phyloP scores from a whole-genome alignment of 2,888 invertebrate genomes.

The Nipponacmea schrenckii region DNA sequence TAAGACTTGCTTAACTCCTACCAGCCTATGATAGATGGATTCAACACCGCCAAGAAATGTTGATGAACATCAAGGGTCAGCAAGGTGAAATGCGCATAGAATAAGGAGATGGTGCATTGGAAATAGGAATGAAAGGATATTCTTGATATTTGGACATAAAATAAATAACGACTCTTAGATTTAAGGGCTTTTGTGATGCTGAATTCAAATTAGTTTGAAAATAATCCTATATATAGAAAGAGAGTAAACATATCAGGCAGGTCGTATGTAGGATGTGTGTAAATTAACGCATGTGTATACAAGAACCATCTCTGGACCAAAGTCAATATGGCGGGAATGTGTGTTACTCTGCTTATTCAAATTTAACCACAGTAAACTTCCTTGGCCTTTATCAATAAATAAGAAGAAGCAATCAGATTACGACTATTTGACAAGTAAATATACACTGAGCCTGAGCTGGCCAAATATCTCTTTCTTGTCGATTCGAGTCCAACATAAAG shows the following conservation, averaged over 20 bases:
- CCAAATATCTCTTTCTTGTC: slow-evolving; percentile 8
- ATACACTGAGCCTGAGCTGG: slow-evolving; percentile 6
- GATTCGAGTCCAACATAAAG: neutral
- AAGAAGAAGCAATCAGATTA: slow-evolving; percentile 22
- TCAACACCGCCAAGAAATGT: too few relatives aligned
- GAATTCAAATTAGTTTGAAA: too few relatives aligned
- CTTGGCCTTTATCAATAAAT: slow-evolving; percentile 18
- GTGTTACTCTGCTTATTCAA: slow-evolving; percentile 13
- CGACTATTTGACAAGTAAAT: slow-evolving; percentile 18
- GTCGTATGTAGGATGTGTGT: slow-evolving; percentile 3
- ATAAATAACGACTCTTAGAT: too few relatives aligned
- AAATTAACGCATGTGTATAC: slow-evolving; percentile 1
- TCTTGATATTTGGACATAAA: too few relatives aligned
- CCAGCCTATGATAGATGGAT: too few relatives aligned
- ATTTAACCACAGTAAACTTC: slow-evolving; percentile 19
- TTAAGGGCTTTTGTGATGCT: too few relatives aligned
- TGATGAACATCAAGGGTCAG: too few relatives aligned
- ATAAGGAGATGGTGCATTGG: too few relatives aligned
- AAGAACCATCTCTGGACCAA: neutral
- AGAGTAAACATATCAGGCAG: neutral
- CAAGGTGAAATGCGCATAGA: too few relatives aligned
- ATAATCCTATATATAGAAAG: too few relatives aligned
- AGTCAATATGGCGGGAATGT: slow-evolving; percentile 1
- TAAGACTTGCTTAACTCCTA: too few relatives aligned
- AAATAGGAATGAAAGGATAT: too few relatives aligned